Evolutionary conservation across 2,113 vertebrate species (phyloP).

Genomic region (Oryzias javanicus): DNA sequence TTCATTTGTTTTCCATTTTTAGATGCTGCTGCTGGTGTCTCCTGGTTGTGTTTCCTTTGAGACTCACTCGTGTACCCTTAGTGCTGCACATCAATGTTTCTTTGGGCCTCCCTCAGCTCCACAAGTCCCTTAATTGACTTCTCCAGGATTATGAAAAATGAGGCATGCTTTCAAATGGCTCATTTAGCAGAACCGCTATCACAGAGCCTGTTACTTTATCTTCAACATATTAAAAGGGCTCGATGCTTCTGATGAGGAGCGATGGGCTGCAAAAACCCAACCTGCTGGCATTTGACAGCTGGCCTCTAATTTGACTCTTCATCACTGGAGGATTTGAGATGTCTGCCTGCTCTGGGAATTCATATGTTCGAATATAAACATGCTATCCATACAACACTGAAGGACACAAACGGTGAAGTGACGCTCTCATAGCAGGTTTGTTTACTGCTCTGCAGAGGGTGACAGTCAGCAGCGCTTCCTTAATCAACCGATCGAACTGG

Average conservation of each 20-base stretch:
- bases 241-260: conserved; percentile 59
- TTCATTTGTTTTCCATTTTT: conserved; percentile 12
- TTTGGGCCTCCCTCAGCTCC: conserved; percentile 32
- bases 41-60: conserved; percentile 17
- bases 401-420: background rate
- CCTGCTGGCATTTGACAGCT: conserved; percentile 40
- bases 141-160: conserved; percentile 66
- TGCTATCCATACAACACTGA: background rate
- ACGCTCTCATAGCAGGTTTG: too few relatives aligned
- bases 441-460: too few relatives aligned
- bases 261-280: conserved; percentile 46
- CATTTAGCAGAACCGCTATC: conserved; percentile 59
- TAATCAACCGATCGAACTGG: too few relatives aligned
- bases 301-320: conserved; percentile 53
- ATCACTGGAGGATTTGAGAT: conserved; percentile 53
- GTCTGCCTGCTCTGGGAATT: conserved; percentile 31
- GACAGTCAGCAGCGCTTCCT: too few relatives aligned
- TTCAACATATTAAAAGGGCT: conserved; percentile 52
- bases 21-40: conserved; percentile 15
- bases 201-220: conserved; percentile 55
- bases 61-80: conserved; percentile 17
- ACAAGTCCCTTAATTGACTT: conserved; percentile 62
- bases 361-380: conserved; percentile 35
- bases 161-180: conserved; percentile 56
- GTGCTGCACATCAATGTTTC: conserved; percentile 39